phyloP scores from a whole-genome alignment of 2,888 invertebrate genomes.

The Pyrgus malvae region DNA sequence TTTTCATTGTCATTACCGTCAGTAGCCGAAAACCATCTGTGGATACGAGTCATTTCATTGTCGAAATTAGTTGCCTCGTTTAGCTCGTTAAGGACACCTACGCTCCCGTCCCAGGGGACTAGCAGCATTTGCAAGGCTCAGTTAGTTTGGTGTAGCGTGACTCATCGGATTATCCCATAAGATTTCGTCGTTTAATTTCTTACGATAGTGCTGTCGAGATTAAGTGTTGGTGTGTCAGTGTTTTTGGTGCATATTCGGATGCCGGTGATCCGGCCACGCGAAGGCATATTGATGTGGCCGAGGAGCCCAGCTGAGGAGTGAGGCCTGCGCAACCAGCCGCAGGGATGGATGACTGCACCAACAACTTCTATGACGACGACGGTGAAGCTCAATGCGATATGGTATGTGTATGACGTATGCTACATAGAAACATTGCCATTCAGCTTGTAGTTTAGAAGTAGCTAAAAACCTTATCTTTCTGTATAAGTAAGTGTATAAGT shows the following conservation, averaged over 20 bases:
- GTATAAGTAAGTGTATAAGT: too few species aligned
- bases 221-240: conserved; percentile 50
- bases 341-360: conserved; percentile 79
- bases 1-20: conserved; percentile 40
- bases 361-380: conserved; percentile 80
- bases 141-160: conserved; percentile 64
- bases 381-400: conserved; percentile 77
- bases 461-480: too few species aligned
- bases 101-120: conserved; percentile 48
- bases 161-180: conserved; percentile 70
- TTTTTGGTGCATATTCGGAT: conserved; percentile 59
- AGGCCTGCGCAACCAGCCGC: conserved; percentile 54
- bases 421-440: conserved; percentile 29
- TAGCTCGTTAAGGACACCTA: conserved; percentile 77
- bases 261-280: conserved; percentile 76
- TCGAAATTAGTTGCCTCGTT: conserved; percentile 33
- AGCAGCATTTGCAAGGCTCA: conserved; percentile 49
- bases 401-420: conserved; percentile 58
- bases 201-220: conserved; percentile 48
- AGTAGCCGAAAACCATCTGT: conserved; percentile 44
- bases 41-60: conserved; percentile 41
- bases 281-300: conserved; percentile 69
- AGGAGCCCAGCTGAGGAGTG: conserved; percentile 55
- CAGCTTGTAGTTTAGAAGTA: too few species aligned
- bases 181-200: conserved; percentile 54